These are phyloP conservation scores for Aplochiton taeniatus DNA, from an alignment of 2,797 vertebrate species.

Conservation along the genomic window DNA sequence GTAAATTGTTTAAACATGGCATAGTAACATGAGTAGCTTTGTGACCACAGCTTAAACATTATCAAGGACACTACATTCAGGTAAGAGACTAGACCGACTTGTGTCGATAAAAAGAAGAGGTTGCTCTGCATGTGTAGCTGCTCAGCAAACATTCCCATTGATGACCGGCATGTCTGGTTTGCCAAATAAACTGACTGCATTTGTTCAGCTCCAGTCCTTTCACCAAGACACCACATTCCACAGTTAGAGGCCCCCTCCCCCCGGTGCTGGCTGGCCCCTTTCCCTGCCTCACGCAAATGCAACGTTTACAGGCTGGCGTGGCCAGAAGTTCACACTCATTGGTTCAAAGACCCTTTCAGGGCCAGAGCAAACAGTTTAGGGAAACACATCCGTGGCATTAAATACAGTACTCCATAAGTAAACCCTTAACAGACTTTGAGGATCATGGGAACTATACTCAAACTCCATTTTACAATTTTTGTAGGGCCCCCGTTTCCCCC, in stretches of 20 bases:
- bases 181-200: slow-evolving; percentile 73
- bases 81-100: slow-evolving; percentile 46
- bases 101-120: slow-evolving; percentile 2
- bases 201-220: slow-evolving; percentile 73
- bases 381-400: slow-evolving; percentile 69
- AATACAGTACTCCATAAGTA: slow-evolving; percentile 55
- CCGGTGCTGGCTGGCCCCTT: slow-evolving; percentile 69
- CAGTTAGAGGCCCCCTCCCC: slow-evolving; percentile 69
- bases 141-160: slow-evolving; percentile 65
- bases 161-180: slow-evolving; percentile 70
- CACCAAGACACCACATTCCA: slow-evolving; percentile 79
- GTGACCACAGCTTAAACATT: neutral
- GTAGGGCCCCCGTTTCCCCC: slow-evolving; percentile 1
- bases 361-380: slow-evolving; percentile 74
- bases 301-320: slow-evolving; percentile 71
- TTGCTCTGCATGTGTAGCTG: slow-evolving; percentile 38
- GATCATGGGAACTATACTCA: slow-evolving; percentile 11
- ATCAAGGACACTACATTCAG: neutral
- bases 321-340: slow-evolving; percentile 77
- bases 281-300: slow-evolving; percentile 69
- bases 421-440: slow-evolving; percentile 38
- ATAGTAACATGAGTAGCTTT: too few relatives aligned
- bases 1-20: too few relatives aligned
- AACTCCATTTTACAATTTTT: slow-evolving; percentile 26
- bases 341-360: slow-evolving; percentile 77